Base-by-base conservation (phyloP, 1,140 invertebrate genomes). In the Drosophila elegans region DNA sequence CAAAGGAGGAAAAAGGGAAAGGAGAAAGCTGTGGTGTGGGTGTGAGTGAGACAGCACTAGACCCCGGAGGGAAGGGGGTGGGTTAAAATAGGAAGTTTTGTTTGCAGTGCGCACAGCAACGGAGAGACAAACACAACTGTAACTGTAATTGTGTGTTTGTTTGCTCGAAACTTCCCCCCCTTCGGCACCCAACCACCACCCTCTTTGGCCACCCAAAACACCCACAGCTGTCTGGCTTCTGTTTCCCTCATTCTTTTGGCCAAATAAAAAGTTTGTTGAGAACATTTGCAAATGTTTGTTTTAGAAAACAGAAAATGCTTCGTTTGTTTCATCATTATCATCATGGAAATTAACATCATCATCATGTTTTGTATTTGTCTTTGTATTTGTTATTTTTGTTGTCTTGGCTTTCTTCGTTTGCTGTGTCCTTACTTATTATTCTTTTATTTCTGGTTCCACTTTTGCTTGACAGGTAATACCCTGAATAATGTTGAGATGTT, bases 211-310 rank as follows among this genome's bases (percentile, higher is more conserved):
- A 34, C 21, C 42, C 13, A 11, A 48, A 54, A 42, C 46, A 63
- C 53, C 56, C 64, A 49, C 54, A 55, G 38, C 66, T 67, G 59
- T 61, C 42, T 67, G 79, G 73, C 74, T 64, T 88, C 78, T 74
- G 60, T 67, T 80, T 61, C 72, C 79, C 51, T 39, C 60, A 32
- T 64, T 66, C 51, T 56, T 74, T 59, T 32, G 61, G 72, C 72
- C 73, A 74, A 74, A 71, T 72, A 75, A 80, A 84, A 88, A 88
- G 83, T 88, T 88, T 88, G 83, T 83, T 88, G 79, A 88, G 83
- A 88, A 88, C 84, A 88, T 88, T 83, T 52, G 84, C 79, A 88
- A 88, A 88, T 88, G 83, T 88, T 88, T 88, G 83, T 88, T 88
- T 88, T 83, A 88, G 83, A 86, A 72, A 79, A 82, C 69, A 57